Evolutionary conservation across 2,113 vertebrate genomes (phyloP), one percentile per base, ranked within the genome.

Genomic region (Panthera tigris): DNA sequence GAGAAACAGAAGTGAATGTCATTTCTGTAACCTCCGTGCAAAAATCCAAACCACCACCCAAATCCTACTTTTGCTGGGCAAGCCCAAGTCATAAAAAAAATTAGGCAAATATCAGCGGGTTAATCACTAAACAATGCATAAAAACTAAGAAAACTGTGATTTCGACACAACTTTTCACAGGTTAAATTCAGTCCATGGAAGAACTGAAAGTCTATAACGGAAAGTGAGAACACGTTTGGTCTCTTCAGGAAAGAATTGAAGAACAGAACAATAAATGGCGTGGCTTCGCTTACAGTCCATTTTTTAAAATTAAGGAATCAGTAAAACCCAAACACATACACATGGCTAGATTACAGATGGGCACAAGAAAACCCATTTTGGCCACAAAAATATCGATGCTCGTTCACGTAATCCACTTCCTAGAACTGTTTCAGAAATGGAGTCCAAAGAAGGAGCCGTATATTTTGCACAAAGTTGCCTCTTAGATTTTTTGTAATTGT

Each of bases 261-360:
- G 7, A 14, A 3, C 55, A 13, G 29, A 61, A n/a, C 4, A 21
- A 10, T 29, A n/a, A 39, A 5, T 19, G 5, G 52, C 8, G n/a
- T 2, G 11, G 16, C 9, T 33, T 45, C 2, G 33, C 45, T 69
- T 33, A 68, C 1, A 65, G 76, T 50, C n/a, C 19, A 21, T 6
- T 41, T 25, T 36, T 25, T 1, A n/a, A 81, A 61, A n/a, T 0
- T 48, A 18, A 39, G 79, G 31, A 23, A 11, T 1, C n/a, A 0
- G 0, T 68, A 31, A 29, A 4, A 6, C 8, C 27, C 19, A 9
- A 29, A 48, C 1, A 1, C 31, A 33, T 0, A 1, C 4, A 4
- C 15, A 13, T 0, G 5, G 45, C 45, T 23, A 14, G 7, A 13
- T 4, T 36, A 66, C 12, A 2, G 3, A 4, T 4, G 4, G 31